A percentile compares a stretch with the other conserved stretches of the same genome.
phyloP scores from a whole-genome alignment of 2,113 vertebrate species.

The Agapornis roseicollis region DNA sequence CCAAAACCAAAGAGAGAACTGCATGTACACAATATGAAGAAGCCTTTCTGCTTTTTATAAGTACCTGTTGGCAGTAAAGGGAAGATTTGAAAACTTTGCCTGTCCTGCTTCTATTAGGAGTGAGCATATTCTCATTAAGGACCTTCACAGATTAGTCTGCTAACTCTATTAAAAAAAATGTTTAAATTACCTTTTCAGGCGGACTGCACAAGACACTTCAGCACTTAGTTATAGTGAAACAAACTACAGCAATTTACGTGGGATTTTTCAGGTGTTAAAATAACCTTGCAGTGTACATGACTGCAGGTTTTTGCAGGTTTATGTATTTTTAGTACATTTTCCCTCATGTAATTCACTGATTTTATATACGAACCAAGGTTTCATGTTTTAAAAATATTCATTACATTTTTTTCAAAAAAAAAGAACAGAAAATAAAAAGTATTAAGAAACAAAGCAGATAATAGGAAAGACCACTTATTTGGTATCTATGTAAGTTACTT shows the following conservation, averaged over 20 bases:
- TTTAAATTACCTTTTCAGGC: not conserved
- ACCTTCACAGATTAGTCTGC: not conserved
- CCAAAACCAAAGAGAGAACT: not conserved
- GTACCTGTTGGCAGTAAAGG: not conserved
- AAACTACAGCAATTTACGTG: not conserved
- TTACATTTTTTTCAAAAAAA: not conserved
- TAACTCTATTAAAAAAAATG: not conserved
- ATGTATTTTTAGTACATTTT: not conserved
- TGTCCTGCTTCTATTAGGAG: not conserved
- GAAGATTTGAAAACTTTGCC: slow-evolving; percentile 2
- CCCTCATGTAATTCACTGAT: not conserved
- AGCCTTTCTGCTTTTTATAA: not conserved
- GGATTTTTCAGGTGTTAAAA: not conserved
- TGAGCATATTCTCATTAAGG: not conserved
- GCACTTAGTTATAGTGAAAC: not conserved
- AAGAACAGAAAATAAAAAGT: not conserved
- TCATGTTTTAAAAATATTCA: not conserved
- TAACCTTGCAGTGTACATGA: not conserved
- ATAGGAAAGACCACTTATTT: not conserved
- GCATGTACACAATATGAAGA: not conserved
- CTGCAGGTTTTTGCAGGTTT: not conserved
- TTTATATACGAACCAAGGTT: not conserved
- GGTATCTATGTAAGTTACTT: not conserved
- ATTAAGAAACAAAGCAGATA: not conserved
- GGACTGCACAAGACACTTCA: not conserved